Evolutionary conservation across 2,888 invertebrate genomes (phyloP).

Genomic region (Polyploca ridens): DNA sequence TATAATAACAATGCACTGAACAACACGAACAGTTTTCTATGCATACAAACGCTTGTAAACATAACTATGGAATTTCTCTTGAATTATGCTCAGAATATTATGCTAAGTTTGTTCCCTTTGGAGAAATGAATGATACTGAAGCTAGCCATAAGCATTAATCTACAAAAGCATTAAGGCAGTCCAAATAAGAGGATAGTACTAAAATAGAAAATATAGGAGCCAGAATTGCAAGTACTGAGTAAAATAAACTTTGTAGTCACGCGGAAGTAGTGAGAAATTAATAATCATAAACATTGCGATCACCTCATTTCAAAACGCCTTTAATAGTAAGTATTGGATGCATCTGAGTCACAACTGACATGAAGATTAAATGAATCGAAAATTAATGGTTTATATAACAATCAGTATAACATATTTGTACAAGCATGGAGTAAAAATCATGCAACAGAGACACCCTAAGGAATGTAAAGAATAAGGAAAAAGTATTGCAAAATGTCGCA

Average conservation of each 20-base stretch:
- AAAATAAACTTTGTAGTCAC: background rate
- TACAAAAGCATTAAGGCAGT: background rate
- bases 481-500: too few relatives aligned
- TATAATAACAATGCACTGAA: slow-evolving; percentile 57
- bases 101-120: slow-evolving; percentile 1
- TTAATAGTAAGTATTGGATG: background rate
- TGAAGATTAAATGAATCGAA: background rate
- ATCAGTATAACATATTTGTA: too few relatives aligned
- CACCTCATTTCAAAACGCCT: background rate
- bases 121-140: background rate
- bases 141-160: background rate
- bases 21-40: slow-evolving; percentile 32
- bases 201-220: background rate
- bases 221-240: background rate
- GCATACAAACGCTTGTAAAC: slow-evolving; percentile 32
- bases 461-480: too few relatives aligned
- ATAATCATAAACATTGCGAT: background rate
- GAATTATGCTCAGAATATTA: slow-evolving; percentile 27
- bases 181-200: background rate
- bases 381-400: too few relatives aligned
- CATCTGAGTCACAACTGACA: background rate
- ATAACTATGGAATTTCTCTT: slow-evolving; percentile 28
- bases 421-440: too few relatives aligned
- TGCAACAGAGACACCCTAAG: too few relatives aligned
- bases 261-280: background rate